Evolutionary conservation across 2,888 invertebrate genomes (phyloP), one percentile per base, ranked within the genome.

Genomic region (Tetramorium bicarinatum): DNA sequence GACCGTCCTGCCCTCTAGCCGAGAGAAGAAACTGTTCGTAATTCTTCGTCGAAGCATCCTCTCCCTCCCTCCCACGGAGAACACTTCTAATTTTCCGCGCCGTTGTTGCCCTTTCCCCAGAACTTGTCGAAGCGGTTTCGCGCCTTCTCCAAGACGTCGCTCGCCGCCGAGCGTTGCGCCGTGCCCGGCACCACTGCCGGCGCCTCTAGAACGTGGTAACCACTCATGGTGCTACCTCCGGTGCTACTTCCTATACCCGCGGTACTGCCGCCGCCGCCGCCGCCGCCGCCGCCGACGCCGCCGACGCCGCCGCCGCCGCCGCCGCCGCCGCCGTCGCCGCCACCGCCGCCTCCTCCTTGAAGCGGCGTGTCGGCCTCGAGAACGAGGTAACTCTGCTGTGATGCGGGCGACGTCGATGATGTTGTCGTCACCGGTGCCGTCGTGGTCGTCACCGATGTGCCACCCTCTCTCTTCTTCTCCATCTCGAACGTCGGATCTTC

Each of bases 91-190:
- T 92, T 92, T 79, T 94, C 94, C 69, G 93, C 85, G 49, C 91
- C 91, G 84, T 87, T 88, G 83, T 87, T 89, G 69, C 94, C 92
- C 92, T 97, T 97, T 88, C 97, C 97, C 98, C 98, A 98, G 95
- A 98, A 98, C 93, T 97, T 97, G 95, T 98, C 98, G 94, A 98
- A 98, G 91, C 97, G 97, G 94, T 97, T 97, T 91, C 97, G 97
- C 91, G 98, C 98, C 94, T 97, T 97, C 94, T 98, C 97, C 88
- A 98, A 95, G 86, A 97, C 97, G 93, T 97, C 97, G 81, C 97
- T 96, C 54, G 97, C 97, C 71, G 96, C 95, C 62, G 96, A 95
- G 2, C 96, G 95, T n/a, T 95, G 95, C 69, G 92, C 89, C 61
- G 91, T 83, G 9, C 90, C 88, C 21, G 90, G 89, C n/a, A 89